Evolutionary conservation across 2,797 vertebrate species (phyloP).

Genomic region (Amblyopsis hoosieri): DNA sequence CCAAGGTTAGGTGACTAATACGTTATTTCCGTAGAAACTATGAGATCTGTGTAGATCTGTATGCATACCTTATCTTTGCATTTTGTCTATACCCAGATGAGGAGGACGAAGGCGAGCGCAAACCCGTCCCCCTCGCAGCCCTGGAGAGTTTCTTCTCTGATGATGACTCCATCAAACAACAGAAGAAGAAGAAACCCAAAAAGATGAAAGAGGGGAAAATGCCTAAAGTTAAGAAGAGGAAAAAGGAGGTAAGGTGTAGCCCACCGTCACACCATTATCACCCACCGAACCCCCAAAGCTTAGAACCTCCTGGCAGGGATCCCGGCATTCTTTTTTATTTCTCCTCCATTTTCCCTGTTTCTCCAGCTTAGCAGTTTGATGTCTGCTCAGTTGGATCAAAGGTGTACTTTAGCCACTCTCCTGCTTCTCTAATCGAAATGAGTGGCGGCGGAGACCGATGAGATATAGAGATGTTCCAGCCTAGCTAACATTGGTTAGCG

Average conservation of each 20-base stretch:
- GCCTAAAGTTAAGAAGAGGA: conserved; percentile 90
- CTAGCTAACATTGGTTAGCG: conserved; percentile 45
- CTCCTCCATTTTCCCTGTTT: conserved; percentile 31
- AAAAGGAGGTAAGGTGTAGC: conserved; percentile 87
- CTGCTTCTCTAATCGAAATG: conserved; percentile 56
- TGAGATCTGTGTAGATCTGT: no score
- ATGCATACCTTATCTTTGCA: conserved; percentile 2
- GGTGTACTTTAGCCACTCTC: no score
- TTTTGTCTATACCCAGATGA: conserved; percentile 78
- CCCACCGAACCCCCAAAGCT: conserved; percentile 33
- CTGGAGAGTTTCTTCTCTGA: conserved; percentile 90
- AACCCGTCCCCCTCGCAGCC: conserved; percentile 68
- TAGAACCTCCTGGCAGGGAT: conserved; percentile 34
- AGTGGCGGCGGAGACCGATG: conserved; percentile 37
- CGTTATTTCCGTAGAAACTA: no score
- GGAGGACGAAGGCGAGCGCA: conserved; percentile 83
- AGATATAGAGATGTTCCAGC: conserved; percentile 38
- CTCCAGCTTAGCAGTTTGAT: conserved; percentile 46
- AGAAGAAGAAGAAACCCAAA: conserved; percentile 92
- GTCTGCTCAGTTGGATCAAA: conserved; percentile 51
- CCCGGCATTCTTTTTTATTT: conserved; percentile 24
- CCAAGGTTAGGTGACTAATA: no score
- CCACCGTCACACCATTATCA: conserved; percentile 22
- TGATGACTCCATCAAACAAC: conserved; percentile 79
- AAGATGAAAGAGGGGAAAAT: conserved; percentile 89